Conservation (phyloP, 2,888 invertebrate genomes). For the Polia nebulosa region DNA sequence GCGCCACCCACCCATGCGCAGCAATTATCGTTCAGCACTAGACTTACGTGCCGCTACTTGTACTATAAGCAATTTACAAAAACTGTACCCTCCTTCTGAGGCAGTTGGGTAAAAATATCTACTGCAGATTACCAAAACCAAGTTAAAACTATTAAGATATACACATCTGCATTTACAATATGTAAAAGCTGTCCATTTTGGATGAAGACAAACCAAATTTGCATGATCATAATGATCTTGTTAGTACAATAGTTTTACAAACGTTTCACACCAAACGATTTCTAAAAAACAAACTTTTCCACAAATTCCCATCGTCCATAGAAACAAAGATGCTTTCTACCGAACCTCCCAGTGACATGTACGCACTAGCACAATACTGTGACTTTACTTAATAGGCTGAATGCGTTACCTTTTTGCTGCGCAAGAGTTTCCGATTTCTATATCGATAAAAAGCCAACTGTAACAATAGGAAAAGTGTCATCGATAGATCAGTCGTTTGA, state of each 20-base stretch:
- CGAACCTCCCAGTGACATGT: constrained; percentile 12
- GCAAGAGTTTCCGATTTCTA: constrained; percentile 60
- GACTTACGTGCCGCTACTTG: too few species aligned
- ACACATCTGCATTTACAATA: too few species aligned
- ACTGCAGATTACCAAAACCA: too few species aligned
- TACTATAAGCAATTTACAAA: too few species aligned
- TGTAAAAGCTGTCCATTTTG: too few species aligned
- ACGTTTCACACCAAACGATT: constrained; percentile 1
- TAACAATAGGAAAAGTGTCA: constrained; percentile 66
- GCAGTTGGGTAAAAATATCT: too few species aligned
- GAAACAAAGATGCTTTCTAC: constrained; percentile 52
- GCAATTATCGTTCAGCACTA: too few species aligned
- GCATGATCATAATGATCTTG: too few species aligned
- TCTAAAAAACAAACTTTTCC: neutral
- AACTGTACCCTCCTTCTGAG: too few species aligned
- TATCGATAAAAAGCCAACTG: constrained; percentile 53
- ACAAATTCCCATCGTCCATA: constrained; percentile 32
- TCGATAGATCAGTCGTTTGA: constrained; percentile 53
- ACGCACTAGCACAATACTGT: constrained; percentile 53
- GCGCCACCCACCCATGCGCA: too few species aligned
- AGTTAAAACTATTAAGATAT: too few species aligned
- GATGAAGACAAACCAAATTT: too few species aligned
- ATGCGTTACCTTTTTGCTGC: constrained; percentile 43
- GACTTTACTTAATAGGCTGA: constrained; percentile 16
- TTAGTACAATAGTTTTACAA: neutral